Evolutionary conservation across 2,888 invertebrate species (phyloP), one percentile per base, ranked within the genome.

Genomic region (Nemotelus pantherinus): DNA sequence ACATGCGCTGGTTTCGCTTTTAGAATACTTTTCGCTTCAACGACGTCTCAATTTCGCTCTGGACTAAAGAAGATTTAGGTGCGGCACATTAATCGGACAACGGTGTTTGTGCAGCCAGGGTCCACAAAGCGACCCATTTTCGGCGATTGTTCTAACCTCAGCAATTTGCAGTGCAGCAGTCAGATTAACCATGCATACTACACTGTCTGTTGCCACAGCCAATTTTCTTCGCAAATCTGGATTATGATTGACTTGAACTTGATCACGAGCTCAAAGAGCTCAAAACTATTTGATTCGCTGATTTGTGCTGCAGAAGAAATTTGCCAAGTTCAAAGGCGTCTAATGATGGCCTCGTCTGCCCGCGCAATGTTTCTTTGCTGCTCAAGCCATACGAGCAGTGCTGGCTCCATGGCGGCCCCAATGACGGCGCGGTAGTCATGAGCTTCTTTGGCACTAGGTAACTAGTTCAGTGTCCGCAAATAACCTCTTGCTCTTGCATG

Each of bases 381-480:
- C 43, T 53, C 55, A 7, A 43, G 2, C 70, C 7, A 9, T 43
- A 53, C 45, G 25, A 70, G 55, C 55, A 41, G 55, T 44, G 70
- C 9, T 70, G 55, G 25, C 47, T 55, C 44, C 44, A 55, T 39
- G 55, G 5, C 43, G 53, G 47, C 63, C 75, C 63, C 65, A 65
- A 47, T 60, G 65, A 65, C 76, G 47, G 75, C 75, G 71, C 78
- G 77, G 75, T 77, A 76, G 79, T 75, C 77, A 79, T 76, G 65
- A 76, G 65, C 76, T 70, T 78, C 80, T 81, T 81, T 82, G 83
- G 84, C 84, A 86, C 84, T 86, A 85, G 86, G 85, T 86, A 86
- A 86, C 84, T 86, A 84, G 86, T 85, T 85, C 86, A 86, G 84
- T 82, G 85, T 82, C 85, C 84, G 82, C 79, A 79, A 84, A 82